These are phyloP conservation scores for Bombus superbus DNA, from an alignment of 1,140 invertebrate species.

Conservation along the genomic window DNA sequence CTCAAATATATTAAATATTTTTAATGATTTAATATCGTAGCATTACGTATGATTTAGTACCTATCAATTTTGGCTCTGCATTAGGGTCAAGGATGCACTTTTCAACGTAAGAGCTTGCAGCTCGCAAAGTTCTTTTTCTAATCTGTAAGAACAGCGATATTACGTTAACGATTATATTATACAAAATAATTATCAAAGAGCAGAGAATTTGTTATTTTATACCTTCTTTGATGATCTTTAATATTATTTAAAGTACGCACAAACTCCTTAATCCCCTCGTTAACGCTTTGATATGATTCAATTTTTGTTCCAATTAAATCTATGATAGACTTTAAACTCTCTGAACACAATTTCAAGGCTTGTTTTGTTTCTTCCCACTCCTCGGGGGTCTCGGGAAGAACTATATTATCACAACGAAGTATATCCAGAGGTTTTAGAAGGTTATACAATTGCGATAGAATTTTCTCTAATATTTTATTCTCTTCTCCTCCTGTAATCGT, in stretches of 20 bases:
- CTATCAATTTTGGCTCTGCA: background rate
- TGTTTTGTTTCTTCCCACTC: conserved; percentile 49
- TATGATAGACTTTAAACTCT: conserved; percentile 50
- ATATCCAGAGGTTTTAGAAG: conserved; percentile 58
- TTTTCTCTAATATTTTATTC: conserved; percentile 32
- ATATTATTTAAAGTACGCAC: conserved; percentile 37
- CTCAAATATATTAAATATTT: background rate
- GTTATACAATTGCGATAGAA: conserved; percentile 47
- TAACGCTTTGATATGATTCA: conserved; percentile 43
- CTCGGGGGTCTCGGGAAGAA: conserved; percentile 57
- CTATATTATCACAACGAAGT: conserved; percentile 61
- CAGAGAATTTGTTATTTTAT: background rate
- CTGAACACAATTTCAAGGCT: conserved; percentile 46
- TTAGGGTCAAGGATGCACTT: conserved; percentile 36
- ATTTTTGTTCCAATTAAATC: conserved; percentile 49
- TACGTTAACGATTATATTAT: background rate
- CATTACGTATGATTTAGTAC: too few species aligned
- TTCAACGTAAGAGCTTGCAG: conserved; percentile 63
- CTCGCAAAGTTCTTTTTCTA: conserved; percentile 46
- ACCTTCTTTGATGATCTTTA: conserved; percentile 58
- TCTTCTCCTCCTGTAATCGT: conserved; percentile 45
- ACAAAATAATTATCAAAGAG: background rate
- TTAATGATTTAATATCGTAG: background rate
- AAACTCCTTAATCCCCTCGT: conserved; percentile 56
- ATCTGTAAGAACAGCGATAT: conserved; percentile 39